Conservation (phyloP, 2,113 vertebrate genomes). For the Callipepla californica region DNA sequence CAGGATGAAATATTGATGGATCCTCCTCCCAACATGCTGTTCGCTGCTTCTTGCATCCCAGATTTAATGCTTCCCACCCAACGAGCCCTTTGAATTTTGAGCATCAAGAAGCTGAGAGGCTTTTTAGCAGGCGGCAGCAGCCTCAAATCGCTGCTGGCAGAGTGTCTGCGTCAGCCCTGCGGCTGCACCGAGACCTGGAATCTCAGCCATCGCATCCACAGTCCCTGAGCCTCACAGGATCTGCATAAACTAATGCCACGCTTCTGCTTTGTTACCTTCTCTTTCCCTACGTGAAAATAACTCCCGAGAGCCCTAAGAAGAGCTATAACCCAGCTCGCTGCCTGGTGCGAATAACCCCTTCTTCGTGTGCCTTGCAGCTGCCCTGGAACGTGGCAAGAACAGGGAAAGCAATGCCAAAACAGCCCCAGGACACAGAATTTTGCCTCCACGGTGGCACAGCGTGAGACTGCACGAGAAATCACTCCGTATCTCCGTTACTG, state of each 20-base stretch:
- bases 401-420: neutral
- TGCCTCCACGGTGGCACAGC: fast-evolving
- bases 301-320: neutral
- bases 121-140: neutral
- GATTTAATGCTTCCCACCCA: neutral
- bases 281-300: neutral
- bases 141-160: neutral
- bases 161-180: neutral
- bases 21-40: neutral
- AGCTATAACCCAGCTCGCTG: neutral
- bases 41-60: neutral
- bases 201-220: neutral
- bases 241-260: too few relatives aligned
- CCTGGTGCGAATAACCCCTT: neutral
- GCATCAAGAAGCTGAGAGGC: neutral
- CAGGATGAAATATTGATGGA: conserved; percentile 7
- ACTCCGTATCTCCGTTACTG: fast-evolving
- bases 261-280: neutral
- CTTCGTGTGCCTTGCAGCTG: neutral
- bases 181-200: neutral
- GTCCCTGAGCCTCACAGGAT: neutral
- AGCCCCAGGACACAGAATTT: neutral
- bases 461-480: neutral
- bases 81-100: conserved; percentile 4
- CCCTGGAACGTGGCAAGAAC: neutral